Percentiles rank a stretch among this genome's conserved stretches.
phyloP scores from a whole-genome alignment of 2,113 vertebrate species.

The Periophthalmodon schlosseri region DNA sequence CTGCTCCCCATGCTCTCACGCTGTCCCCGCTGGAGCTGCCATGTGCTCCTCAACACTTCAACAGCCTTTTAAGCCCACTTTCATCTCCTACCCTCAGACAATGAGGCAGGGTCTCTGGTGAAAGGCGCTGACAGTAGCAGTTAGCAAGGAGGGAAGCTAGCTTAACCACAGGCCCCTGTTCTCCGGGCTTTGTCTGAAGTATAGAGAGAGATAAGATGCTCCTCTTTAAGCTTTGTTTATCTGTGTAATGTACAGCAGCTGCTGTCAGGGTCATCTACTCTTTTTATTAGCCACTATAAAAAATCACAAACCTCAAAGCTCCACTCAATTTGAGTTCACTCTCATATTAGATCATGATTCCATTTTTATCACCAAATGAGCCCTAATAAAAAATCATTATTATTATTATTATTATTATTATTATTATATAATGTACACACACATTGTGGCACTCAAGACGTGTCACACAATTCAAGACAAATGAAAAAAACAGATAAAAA shows the following conservation, averaged over 20 bases:
- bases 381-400: too few relatives aligned
- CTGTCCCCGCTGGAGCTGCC: constrained; percentile 46
- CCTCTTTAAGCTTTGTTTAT: constrained; percentile 38
- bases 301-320: constrained; percentile 42
- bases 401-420: too few relatives aligned
- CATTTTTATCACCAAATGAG: too few relatives aligned
- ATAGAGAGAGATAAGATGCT: constrained; percentile 16
- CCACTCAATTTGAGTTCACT: too few relatives aligned
- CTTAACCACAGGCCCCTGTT: constrained; percentile 36
- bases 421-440: too few relatives aligned
- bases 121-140: constrained; percentile 67
- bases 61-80: constrained; percentile 68
- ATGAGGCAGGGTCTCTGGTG: constrained; percentile 66
- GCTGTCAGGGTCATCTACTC: constrained; percentile 10
- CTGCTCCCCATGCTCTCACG: constrained; percentile 38
- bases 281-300: constrained; percentile 20
- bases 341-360: too few relatives aligned
- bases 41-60: constrained; percentile 62
- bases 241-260: constrained; percentile 30
- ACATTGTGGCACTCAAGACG: too few relatives aligned
- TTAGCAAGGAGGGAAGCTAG: constrained; percentile 55
- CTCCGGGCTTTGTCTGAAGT: constrained; percentile 53
- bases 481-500: too few relatives aligned
- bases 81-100: constrained; percentile 70
- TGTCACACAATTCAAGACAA: too few relatives aligned